These are phyloP conservation scores for Sus cebifrons DNA, from an alignment of 2,797 vertebrate species.

Conservation along the genomic window DNA sequence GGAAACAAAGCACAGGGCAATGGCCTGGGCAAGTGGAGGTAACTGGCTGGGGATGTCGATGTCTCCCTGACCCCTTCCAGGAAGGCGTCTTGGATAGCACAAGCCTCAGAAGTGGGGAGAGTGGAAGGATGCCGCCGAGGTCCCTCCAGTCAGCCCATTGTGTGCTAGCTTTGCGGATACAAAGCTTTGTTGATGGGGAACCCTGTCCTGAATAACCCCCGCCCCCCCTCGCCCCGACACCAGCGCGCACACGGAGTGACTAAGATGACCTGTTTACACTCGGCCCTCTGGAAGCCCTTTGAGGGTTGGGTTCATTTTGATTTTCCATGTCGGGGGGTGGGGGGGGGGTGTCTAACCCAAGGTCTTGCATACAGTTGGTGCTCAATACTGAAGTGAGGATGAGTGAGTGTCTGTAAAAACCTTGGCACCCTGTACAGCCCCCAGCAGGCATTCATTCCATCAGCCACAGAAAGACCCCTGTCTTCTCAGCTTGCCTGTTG, in stretches of 20 bases:
- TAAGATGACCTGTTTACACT: background rate
- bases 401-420: background rate
- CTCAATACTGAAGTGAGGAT: background rate
- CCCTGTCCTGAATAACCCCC: background rate
- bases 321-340: background rate
- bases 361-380: background rate
- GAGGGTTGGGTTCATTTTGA: background rate
- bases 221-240: background rate
- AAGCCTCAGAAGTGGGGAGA: background rate
- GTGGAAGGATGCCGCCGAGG: background rate
- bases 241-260: background rate
- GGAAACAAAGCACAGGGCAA: background rate
- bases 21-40: background rate
- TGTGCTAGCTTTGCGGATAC: background rate
- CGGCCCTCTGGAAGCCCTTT: background rate
- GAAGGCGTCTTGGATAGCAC: constrained; percentile 20
- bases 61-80: background rate
- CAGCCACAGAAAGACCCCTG: background rate
- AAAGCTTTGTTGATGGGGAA: background rate
- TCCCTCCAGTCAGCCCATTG: background rate
- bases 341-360: background rate
- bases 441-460: background rate
- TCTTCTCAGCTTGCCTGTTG: background rate
- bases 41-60: background rate
- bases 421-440: no score